These are phyloP conservation scores for Agrypnia vestita DNA, from an alignment of 1,140 invertebrate genomes.

Conservation along the genomic window DNA sequence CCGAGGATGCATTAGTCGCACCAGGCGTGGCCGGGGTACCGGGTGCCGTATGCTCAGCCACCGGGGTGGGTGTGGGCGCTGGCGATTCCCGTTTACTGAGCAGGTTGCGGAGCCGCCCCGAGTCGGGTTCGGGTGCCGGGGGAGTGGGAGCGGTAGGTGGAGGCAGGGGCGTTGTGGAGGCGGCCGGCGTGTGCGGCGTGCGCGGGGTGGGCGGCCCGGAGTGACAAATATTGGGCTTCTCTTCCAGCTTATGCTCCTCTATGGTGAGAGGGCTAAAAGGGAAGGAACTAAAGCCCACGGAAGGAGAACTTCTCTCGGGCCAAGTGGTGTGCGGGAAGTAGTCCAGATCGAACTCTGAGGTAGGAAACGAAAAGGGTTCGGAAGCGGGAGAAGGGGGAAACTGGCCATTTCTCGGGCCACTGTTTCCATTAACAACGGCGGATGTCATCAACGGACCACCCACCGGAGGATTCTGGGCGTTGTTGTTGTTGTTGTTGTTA, in stretches of 20 bases:
- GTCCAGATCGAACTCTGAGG: constrained; percentile 54
- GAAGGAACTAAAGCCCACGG: constrained; percentile 52
- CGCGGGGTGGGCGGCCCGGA: constrained; percentile 69
- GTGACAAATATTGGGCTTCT: constrained; percentile 38
- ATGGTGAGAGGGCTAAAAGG: constrained; percentile 51
- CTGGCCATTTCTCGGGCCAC: constrained; percentile 54
- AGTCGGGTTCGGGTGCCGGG: constrained; percentile 71
- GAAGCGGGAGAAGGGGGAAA: constrained; percentile 55
- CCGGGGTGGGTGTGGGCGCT: constrained; percentile 54
- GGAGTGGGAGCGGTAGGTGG: constrained; percentile 63
- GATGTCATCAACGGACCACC: constrained; percentile 80
- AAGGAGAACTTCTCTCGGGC: constrained; percentile 49
- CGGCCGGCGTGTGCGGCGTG: constrained; percentile 71
- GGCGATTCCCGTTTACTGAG: constrained; percentile 74
- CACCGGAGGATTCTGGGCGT: constrained; percentile 66
- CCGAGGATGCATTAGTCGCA: background rate
- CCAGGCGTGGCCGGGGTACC: constrained; percentile 22
- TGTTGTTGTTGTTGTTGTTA: constrained; percentile 46
- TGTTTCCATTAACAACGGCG: constrained; percentile 75
- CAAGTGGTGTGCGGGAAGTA: constrained; percentile 52
- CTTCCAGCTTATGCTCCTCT: constrained; percentile 54
- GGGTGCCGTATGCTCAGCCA: constrained; percentile 55
- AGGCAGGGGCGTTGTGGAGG: constrained; percentile 71
- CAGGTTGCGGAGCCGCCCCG: constrained; percentile 79
- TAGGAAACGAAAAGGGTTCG: constrained; percentile 52